Evolutionary conservation across 2,888 invertebrate species (phyloP).

Genomic region (Drosophila mettleri): DNA sequence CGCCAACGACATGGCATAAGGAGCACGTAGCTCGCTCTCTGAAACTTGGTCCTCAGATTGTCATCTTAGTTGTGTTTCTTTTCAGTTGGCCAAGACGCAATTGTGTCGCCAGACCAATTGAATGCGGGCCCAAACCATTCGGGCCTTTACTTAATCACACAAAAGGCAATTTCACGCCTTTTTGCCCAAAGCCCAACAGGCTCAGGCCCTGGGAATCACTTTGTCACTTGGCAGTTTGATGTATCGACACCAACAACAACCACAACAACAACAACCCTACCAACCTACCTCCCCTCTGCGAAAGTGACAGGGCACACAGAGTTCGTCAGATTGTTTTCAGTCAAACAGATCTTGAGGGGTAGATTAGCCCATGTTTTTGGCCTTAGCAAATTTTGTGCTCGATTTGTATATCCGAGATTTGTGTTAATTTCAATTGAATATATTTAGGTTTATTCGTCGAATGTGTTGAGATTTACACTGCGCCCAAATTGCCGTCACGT

Average conservation of each 20-base stretch:
- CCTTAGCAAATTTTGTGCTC: slow-evolving; percentile 71
- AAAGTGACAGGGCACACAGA: slow-evolving; percentile 38
- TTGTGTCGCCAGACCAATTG: background rate
- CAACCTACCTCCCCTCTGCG: slow-evolving; percentile 25
- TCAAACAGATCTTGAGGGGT: slow-evolving; percentile 68
- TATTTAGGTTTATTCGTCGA: slow-evolving; percentile 40
- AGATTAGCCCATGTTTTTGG: slow-evolving; percentile 68
- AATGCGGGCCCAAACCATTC: slow-evolving; percentile 5
- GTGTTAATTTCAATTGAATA: slow-evolving; percentile 63
- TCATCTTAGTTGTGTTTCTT: slow-evolving; percentile 69
- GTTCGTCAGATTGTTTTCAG: slow-evolving; percentile 48
- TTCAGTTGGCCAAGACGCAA: slow-evolving; percentile 27
- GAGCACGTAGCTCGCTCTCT: slow-evolving; percentile 62
- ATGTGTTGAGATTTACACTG: slow-evolving; percentile 66
- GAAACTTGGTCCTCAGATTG: slow-evolving; percentile 58
- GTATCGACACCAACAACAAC: slow-evolving; percentile 68
- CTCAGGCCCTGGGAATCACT: slow-evolving; percentile 60
- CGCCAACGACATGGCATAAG: slow-evolving; percentile 61
- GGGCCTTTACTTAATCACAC: slow-evolving; percentile 76
- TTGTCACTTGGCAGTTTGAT: slow-evolving; percentile 78
- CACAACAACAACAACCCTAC: slow-evolving; percentile 60
- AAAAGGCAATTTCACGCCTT: slow-evolving; percentile 84
- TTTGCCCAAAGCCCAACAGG: slow-evolving; percentile 49
- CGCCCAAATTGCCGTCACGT: slow-evolving; percentile 67
- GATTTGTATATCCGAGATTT: slow-evolving; percentile 76